Conservation (phyloP, 1,140 invertebrate genomes). For the Lasioglossum albipes region DNA sequence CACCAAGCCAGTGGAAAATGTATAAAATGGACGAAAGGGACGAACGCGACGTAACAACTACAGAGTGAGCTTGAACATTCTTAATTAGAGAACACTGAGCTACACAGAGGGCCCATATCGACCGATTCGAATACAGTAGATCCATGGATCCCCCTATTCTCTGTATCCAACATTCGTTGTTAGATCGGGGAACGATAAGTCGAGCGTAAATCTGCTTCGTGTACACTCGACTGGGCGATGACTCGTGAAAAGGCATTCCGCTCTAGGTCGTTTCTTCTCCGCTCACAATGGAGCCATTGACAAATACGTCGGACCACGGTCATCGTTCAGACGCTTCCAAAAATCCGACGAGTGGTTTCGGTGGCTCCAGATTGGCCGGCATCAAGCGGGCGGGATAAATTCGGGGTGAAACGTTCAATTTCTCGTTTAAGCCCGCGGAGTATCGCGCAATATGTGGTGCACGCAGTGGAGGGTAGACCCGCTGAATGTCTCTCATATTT, state of each 20-base stretch:
- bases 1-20: no score
- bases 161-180: neutral
- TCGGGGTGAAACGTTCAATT: conserved; percentile 18
- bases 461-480: neutral
- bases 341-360: neutral
- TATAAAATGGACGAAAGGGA: no score
- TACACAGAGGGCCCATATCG: conserved; percentile 28
- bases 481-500: conserved; percentile 41
- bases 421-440: neutral
- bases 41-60: no score
- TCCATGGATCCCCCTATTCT: neutral
- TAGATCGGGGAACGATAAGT: no score
- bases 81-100: neutral
- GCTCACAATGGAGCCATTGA: neutral
- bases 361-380: neutral
- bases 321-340: neutral
- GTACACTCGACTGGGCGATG: neutral
- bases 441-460: neutral
- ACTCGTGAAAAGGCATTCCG: neutral
- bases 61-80: neutral
- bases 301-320: neutral
- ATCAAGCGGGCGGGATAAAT: neutral
- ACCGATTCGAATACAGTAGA: neutral
- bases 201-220: neutral
- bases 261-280: neutral